Evolutionary conservation across 2,113 vertebrate species (phyloP), one percentile per base, ranked within the genome.

Genomic region (Pygoscelis antarcticus): DNA sequence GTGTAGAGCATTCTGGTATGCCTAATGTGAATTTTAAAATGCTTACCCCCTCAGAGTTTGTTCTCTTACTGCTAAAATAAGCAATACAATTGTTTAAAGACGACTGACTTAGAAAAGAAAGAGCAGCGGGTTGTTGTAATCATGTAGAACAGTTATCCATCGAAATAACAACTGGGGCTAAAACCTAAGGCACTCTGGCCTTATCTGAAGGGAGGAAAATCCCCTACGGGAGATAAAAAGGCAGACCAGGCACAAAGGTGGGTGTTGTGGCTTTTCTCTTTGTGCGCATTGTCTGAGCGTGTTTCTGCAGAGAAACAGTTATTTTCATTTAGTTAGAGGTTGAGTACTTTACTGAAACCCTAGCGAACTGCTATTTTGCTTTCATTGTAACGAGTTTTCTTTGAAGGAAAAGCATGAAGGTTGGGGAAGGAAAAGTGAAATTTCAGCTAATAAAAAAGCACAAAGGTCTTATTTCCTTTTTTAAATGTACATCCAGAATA

Each of bases 211-310:
- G 26, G 52, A 60, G 13, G 19, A 72, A 52, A 36, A 42, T 36
- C 42, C 22, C 25, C 34, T 7, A 8, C 0, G 4, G 26, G 25
- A 57, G 38, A 12, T 21, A 15, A 58, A n/a, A 74, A 83, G n/a
- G 6, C 27, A 54, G 49, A 29, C 8, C 11, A 55, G 49, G 20
- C 3, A 10, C 26, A 42, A 8, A n/a, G 17, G 38, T 62, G 26
- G 18, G 22, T 17, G 49, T 40, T n/a, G 52, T 44, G 30, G 13
- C 27, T 68, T 9, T 36, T 46, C n/a, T 65, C 25, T 51, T 38
- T 0, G 0, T 27, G 15, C 2, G 0, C 16, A 4, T 49, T 6
- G 3, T 69, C 26, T 36, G 29, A 42, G 32, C 18, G 1, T 16
- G 5, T 70, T 78, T 83, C 32, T 76, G 19, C 21, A 83, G 29